phyloP scores from a whole-genome alignment of 2,888 invertebrate species.

The Aphidoletes aphidimyza region DNA sequence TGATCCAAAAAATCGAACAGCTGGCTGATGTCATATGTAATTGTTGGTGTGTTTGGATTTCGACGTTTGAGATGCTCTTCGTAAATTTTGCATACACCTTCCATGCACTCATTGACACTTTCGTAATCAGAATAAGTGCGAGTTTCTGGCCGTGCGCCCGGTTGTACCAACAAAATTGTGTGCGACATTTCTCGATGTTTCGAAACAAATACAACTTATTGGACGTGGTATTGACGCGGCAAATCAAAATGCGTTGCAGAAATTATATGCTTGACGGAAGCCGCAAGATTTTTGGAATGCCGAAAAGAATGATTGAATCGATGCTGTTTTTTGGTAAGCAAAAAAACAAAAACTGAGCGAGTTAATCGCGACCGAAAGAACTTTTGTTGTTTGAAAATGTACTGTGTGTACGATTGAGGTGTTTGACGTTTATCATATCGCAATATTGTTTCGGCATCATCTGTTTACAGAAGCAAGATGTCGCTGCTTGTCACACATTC shows the following conservation, averaged over 20 bases:
- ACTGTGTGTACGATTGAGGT: neutral
- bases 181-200: slow-evolving; percentile 77
- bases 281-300: no score
- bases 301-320: no score
- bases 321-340: no score
- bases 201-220: neutral
- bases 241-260: neutral
- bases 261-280: no score
- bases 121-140: slow-evolving; percentile 99
- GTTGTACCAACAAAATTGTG: slow-evolving; percentile 95
- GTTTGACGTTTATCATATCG: slow-evolving; percentile 20
- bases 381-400: slow-evolving; percentile 45
- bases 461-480: slow-evolving; percentile 13
- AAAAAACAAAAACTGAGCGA: neutral
- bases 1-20: slow-evolving; percentile 98
- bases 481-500: neutral
- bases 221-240: neutral
- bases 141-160: slow-evolving; percentile 91
- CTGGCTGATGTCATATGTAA: slow-evolving; percentile 98
- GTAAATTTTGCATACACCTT: slow-evolving; percentile 98
- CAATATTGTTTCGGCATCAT: neutral
- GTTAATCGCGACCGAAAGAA: neutral
- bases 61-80: slow-evolving; percentile 96
- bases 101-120: slow-evolving; percentile 97
- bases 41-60: slow-evolving; percentile 95